These are phyloP conservation scores for Heliconius hewitsoni DNA, from an alignment of 1,140 invertebrate species.

Conservation along the genomic window DNA sequence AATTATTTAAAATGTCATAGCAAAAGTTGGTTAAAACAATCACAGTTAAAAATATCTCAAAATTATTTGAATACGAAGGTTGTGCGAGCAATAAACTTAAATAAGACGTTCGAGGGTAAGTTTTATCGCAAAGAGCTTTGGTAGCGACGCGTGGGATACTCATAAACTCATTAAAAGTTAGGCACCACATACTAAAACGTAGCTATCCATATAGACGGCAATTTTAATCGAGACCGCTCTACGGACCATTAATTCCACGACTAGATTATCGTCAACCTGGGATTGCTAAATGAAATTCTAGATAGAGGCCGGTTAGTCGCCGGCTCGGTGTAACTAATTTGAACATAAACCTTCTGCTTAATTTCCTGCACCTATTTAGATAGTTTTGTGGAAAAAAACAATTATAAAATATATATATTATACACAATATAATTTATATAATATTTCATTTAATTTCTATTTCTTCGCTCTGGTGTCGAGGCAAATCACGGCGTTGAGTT, in stretches of 20 bases:
- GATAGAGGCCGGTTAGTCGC: constrained; percentile 46
- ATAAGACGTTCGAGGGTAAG: constrained; percentile 39
- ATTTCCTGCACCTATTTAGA: constrained; percentile 19
- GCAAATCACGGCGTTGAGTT: no score
- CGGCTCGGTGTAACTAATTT: constrained; percentile 30
- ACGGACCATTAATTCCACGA: constrained; percentile 65
- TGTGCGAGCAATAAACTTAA: constrained; percentile 27
- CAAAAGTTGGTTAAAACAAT: neutral
- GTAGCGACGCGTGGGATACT: constrained; percentile 42
- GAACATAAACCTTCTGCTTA: constrained; percentile 29
- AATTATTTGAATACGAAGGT: constrained; percentile 16
- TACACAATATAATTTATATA: no score
- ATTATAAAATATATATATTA: neutral
- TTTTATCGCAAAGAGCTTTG: constrained; percentile 38
- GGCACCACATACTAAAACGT: constrained; percentile 57
- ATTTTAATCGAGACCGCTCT: constrained; percentile 69
- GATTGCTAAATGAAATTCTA: constrained; percentile 68
- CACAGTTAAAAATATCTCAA: neutral
- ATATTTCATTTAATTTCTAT: no score
- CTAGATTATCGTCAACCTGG: constrained; percentile 64
- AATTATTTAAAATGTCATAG: no score
- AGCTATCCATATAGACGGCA: constrained; percentile 61
- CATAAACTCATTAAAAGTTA: constrained; percentile 75
- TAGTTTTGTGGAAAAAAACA: neutral
- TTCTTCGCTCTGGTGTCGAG: no score